These are phyloP conservation scores for Apis florea DNA, from an alignment of 1,140 invertebrate genomes.

Conservation along the genomic window DNA sequence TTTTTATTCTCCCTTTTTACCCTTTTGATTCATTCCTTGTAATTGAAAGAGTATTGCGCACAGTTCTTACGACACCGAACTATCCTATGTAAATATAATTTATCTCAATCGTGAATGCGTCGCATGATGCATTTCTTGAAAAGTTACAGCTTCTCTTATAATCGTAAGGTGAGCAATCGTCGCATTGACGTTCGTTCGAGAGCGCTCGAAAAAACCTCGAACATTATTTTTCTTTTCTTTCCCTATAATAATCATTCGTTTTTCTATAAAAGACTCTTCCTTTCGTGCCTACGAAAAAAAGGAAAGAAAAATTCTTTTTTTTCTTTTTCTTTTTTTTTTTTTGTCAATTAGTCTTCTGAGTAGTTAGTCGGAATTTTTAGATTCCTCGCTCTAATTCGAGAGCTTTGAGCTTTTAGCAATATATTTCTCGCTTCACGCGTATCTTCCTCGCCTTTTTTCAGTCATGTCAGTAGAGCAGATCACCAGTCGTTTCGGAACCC, in stretches of 20 bases:
- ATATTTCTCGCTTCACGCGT: conserved; percentile 14
- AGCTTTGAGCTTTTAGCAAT: conserved; percentile 58
- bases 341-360: conserved; percentile 33
- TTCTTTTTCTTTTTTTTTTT: not conserved
- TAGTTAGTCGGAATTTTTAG: not conserved
- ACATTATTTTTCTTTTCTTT: not conserved
- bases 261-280: not conserved
- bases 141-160: not conserved
- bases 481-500: conserved; percentile 84
- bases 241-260: not conserved
- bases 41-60: not conserved
- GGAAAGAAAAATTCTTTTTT: conserved; percentile 1
- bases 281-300: conserved; percentile 6
- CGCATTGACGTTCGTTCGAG: not conserved
- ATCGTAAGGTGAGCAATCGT: conserved; percentile 26
- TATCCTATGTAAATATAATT: not conserved
- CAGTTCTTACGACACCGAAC: not conserved
- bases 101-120: not conserved
- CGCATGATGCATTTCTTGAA: not conserved
- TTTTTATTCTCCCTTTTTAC: not conserved
- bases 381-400: conserved; percentile 50
- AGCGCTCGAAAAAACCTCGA: not conserved
- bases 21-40: conserved; percentile 47
- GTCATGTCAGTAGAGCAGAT: conserved; percentile 81
- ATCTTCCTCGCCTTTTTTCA: not conserved